These are phyloP conservation scores for Ptychobarbus kaznakovi DNA, from an alignment of 2,797 vertebrate genomes.

Conservation along the genomic window DNA sequence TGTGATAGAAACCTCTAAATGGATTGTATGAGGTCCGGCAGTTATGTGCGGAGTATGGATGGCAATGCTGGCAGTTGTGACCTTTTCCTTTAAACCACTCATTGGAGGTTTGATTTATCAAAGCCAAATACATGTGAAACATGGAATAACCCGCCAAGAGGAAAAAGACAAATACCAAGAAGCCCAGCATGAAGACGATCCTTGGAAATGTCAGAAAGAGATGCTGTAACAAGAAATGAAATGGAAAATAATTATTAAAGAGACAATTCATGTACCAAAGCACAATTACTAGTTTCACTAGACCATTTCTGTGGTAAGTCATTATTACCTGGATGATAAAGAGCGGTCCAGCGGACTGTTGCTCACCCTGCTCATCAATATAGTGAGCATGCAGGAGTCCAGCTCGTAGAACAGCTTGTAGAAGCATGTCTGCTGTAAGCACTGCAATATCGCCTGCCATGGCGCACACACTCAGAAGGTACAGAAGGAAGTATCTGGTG, in stretches of 20 bases:
- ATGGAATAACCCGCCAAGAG: slow-evolving; percentile 85
- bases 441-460: slow-evolving; percentile 76
- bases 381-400: slow-evolving; percentile 79
- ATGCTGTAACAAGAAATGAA: slow-evolving; percentile 76
- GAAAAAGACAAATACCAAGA: slow-evolving; percentile 86
- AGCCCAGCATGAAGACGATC: slow-evolving; percentile 93
- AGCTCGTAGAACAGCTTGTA: slow-evolving; percentile 79
- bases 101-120: slow-evolving; percentile 92
- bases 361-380: slow-evolving; percentile 79
- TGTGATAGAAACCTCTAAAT: slow-evolving; percentile 76
- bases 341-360: slow-evolving; percentile 74
- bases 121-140: slow-evolving; percentile 84
- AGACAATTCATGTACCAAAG: background rate
- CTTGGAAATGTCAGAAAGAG: slow-evolving; percentile 94
- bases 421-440: slow-evolving; percentile 79
- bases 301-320: background rate
- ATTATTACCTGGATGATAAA: slow-evolving; percentile 86
- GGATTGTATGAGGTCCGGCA: slow-evolving; percentile 64
- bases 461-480: slow-evolving; percentile 83
- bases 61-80: slow-evolving; percentile 73
- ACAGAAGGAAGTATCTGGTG: slow-evolving; percentile 84
- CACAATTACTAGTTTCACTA: background rate
- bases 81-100: slow-evolving; percentile 88
- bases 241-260: background rate
- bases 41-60: slow-evolving; percentile 61